Evolutionary conservation across 2,888 invertebrate species (phyloP).

Genomic region (Schrankia costaestrigalis): DNA sequence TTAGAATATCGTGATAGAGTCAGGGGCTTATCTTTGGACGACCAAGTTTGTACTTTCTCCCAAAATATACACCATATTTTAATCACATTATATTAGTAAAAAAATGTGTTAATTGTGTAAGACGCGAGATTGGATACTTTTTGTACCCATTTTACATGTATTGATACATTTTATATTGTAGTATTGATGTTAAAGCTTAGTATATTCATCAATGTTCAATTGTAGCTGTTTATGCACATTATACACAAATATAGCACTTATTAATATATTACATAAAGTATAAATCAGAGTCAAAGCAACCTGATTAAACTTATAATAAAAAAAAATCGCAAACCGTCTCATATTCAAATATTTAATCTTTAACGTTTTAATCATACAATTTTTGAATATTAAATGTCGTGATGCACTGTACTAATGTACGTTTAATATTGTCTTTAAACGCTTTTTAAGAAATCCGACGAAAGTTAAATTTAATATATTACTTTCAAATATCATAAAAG

Average conservation of each 20-base stretch:
- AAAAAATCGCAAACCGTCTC: constrained; percentile 32
- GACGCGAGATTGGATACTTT: constrained; percentile 69
- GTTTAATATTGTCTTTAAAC: constrained; percentile 24
- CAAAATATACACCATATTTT: too few relatives aligned
- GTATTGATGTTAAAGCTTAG: constrained; percentile 23
- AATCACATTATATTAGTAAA: too few relatives aligned
- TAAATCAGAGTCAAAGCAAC: constrained; percentile 63
- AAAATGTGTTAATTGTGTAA: constrained; percentile 56
- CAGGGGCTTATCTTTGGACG: too few relatives aligned
- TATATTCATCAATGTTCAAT: constrained; percentile 23
- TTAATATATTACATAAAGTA: constrained; percentile 2
- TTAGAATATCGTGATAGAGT: too few relatives aligned
- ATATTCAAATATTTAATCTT: constrained; percentile 18
- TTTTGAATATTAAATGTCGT: constrained; percentile 44
- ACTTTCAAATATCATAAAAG: neutral
- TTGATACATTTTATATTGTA: constrained; percentile 49
- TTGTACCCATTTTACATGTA: constrained; percentile 59
- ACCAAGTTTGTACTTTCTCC: too few relatives aligned
- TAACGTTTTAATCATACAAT: constrained; percentile 12
- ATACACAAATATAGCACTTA: constrained; percentile 25
- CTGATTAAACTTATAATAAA: constrained; percentile 58
- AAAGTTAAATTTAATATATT: constrained; percentile 50
- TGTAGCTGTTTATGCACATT: constrained; percentile 23
- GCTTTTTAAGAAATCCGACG: constrained; percentile 51
- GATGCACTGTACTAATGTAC: constrained; percentile 32